Base-by-base conservation (phyloP, 1,140 invertebrate species). In the Lepidurus packardi region DNA sequence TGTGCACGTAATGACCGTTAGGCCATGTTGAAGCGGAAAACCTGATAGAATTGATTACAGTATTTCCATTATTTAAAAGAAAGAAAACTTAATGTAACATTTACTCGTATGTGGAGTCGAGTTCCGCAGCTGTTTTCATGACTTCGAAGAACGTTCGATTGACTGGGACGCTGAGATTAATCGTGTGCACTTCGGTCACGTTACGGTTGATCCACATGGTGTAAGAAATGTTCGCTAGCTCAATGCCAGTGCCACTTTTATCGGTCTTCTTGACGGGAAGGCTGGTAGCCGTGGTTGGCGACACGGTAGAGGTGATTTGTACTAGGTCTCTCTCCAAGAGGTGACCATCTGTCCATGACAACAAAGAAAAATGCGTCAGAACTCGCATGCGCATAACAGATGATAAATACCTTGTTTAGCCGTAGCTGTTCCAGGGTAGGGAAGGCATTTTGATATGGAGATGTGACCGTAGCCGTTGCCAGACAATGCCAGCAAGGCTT, bases 1-100 rank as follows among this genome's bases (percentile, higher is more conserved):
- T 94, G 84, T 95, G 93, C 41, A 95, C 92, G 84, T 95, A 95
- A 82, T 95, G 93, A 1, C 93, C 93, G 82, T 94, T 94, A 1
- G 93, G 93, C 93, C 93, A 95, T 83, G 93, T 91, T 43, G 92
- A 91, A 0, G 93, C 92, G 78, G 90, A 89, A 82, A 93, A 93
- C 82, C 91, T 89, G 83, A 65, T 84, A 84, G 86, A n/a, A 78
- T 73, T 44, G 34, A 34, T 34, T 34, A 34, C 34, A 45, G 16
- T 7, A 44, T 13, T 16, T 13, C 8, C 6, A 41, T 5, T n/a
- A n/a, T n/a, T n/a, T n/a, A n/a, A n/a, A n/a, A n/a, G n/a, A n/a
- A n/a, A n/a, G n/a, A n/a, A n/a, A n/a, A n/a, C n/a, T n/a, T n/a
- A n/a, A n/a, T n/a, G n/a, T n/a, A n/a, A n/a, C n/a, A 24, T 3